Percentiles rank a stretch among this genome's conserved stretches.
phyloP scores from a whole-genome alignment of 1,140 invertebrate species.

The Drosophila rufa region DNA sequence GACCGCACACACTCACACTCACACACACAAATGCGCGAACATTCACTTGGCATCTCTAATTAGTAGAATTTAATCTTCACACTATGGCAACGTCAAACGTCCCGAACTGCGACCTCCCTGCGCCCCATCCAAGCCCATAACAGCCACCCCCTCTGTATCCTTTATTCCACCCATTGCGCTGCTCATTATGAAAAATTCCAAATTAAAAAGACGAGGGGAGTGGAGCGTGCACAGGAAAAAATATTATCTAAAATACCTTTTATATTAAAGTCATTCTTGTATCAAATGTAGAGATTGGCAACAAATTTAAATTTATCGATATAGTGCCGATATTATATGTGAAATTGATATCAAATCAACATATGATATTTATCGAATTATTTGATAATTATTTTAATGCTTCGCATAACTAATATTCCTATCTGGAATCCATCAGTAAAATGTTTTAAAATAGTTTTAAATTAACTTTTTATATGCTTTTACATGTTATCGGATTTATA shows the following conservation, averaged over 20 bases:
- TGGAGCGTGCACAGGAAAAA: constrained; percentile 20
- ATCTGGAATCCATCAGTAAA: no score
- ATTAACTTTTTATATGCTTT: no score
- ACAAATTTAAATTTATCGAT: not conserved
- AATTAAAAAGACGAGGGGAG: constrained; percentile 74
- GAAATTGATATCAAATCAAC: no score
- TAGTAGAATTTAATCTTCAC: constrained; percentile 84
- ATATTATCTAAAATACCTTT: not conserved
- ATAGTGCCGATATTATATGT: no score
- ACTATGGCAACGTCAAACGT: constrained; percentile 78
- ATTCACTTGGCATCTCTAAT: constrained; percentile 83
- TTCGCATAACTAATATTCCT: no score
- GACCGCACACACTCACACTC: constrained; percentile 11
- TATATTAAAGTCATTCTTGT: no score
- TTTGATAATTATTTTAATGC: no score
- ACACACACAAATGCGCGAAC: constrained; percentile 71
- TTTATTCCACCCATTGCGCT: constrained; percentile 47
- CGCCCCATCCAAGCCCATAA: not conserved
- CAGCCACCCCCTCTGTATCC: constrained; percentile 3
- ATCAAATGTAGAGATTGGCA: not conserved
- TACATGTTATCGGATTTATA: no score
- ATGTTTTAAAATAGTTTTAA: no score
- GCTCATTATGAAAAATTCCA: constrained; percentile 84
- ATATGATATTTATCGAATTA: no score
- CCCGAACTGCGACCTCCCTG: constrained; percentile 34